Conservation (phyloP, 2,888 invertebrate genomes). For the Limnephilus marmoratus region DNA sequence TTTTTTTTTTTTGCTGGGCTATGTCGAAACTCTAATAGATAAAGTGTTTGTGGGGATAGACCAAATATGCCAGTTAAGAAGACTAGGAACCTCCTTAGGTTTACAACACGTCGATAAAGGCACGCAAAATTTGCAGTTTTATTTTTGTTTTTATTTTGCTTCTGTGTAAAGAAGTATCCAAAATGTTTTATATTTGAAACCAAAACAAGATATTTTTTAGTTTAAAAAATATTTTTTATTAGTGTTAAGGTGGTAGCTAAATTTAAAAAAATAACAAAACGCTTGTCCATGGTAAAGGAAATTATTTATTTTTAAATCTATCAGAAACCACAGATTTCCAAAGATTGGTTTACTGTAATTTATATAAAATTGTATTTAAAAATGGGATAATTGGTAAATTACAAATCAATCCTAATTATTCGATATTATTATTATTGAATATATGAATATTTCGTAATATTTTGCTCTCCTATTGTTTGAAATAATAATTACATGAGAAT, state of each 20-base stretch:
- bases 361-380: background rate
- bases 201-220: constrained; percentile 11
- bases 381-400: background rate
- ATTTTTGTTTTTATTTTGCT: background rate
- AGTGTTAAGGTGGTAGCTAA: constrained; percentile 25
- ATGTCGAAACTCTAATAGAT: too few relatives aligned
- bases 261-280: constrained; percentile 7
- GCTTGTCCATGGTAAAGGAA: constrained; percentile 22
- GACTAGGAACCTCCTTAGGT: background rate
- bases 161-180: background rate
- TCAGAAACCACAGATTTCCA: constrained; percentile 3
- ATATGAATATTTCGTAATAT: background rate
- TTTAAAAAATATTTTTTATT: background rate
- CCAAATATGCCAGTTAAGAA: background rate
- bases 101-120: background rate
- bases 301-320: constrained; percentile 1
- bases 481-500: background rate
- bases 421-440: background rate
- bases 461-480: background rate
- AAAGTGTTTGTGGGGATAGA: too few relatives aligned
- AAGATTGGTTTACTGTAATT: constrained; percentile 6
- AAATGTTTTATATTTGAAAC: background rate
- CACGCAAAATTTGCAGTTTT: background rate
- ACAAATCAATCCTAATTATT: background rate
- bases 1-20: background rate